Evolutionary conservation across 2,888 invertebrate genomes (phyloP), one percentile per base, ranked within the genome.

Genomic region (Sarcophaga subvicina): DNA sequence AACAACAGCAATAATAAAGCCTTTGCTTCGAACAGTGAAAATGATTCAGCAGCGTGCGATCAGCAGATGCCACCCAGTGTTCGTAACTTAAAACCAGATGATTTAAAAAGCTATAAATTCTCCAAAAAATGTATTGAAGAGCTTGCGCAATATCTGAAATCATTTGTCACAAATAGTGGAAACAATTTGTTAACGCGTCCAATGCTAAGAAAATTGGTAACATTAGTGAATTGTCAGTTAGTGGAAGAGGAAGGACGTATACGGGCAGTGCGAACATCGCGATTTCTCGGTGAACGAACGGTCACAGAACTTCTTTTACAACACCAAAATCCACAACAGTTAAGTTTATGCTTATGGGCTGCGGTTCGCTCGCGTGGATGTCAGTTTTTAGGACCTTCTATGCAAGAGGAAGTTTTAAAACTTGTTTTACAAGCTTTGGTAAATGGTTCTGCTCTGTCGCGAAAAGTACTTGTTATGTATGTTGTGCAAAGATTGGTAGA

Each of bases 361-460:
- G 99, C 99, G 45, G 99, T 99, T 12, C 94, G 99, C 69, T 98
- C 98, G 0, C 95, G 99, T 81, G 99, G 99, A 73, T 99, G 99
- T 92, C 99, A 99, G 94, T 99, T 99, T 94, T 95, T 99, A 49
- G 99, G 99, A 10, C 99, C 99, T 89, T 99, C 98, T 37, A 99
- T 99, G 99, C 99, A 99, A 94, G 99, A 99, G 93, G 99, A 99
- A 94, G 99, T 99, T 77, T 94, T 99, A 59, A 98, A 97, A 92
- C 94, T 99, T 88, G 99, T 99, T 67, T 94, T 99, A 63, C 94
- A 99, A 87, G 98, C 99, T 0, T 94, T 99, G 72, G 98, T 99
- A 93, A 99, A 99, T 94, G 99, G 99, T 12, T 98, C 98, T 0
- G 98, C 98, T 4, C 94, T 99, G 88, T 98, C 98, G 1, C 95